Evolutionary conservation across 2,113 vertebrate genomes (phyloP).

Genomic region (Phycodurus eques): DNA sequence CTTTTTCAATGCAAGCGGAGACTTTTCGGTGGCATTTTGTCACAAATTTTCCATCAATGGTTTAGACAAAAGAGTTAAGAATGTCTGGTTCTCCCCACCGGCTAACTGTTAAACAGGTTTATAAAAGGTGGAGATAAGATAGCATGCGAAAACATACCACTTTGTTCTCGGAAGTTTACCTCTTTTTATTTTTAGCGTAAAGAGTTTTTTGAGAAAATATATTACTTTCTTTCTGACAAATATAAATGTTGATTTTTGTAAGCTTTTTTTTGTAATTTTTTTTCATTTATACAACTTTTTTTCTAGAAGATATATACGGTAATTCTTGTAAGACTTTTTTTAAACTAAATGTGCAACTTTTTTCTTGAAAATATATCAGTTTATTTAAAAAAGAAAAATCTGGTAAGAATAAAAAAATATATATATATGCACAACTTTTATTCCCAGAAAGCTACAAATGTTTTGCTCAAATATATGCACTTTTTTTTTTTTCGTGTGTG

Average conservation of each 20-base stretch:
- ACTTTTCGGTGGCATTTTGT: slow-evolving; percentile 8
- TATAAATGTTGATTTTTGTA: not conserved
- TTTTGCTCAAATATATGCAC: too few species aligned
- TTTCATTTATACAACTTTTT: not conserved
- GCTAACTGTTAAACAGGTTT: not conserved
- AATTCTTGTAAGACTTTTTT: too few species aligned
- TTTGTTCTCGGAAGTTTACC: not conserved
- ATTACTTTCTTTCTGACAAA: not conserved
- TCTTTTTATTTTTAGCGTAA: not conserved
- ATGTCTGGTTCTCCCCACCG: not conserved
- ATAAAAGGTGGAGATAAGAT: not conserved
- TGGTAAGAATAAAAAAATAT: too few species aligned
- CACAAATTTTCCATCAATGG: slow-evolving; percentile 11
- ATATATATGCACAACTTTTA: too few species aligned
- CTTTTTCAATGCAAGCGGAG: slow-evolving; percentile 9
- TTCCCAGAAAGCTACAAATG: too few species aligned
- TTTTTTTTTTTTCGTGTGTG: too few species aligned
- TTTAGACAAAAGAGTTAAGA: slow-evolving; percentile 13
- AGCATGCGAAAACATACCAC: not conserved
- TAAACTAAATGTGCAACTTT: too few species aligned
- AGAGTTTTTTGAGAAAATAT: not conserved
- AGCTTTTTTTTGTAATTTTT: not conserved
- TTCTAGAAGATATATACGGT: not conserved
- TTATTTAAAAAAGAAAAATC: too few species aligned
- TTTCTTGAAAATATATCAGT: too few species aligned